These are phyloP conservation scores for human DNA, from an alignment of 2,113 vertebrate species.

Conservation along the genomic window DNA sequence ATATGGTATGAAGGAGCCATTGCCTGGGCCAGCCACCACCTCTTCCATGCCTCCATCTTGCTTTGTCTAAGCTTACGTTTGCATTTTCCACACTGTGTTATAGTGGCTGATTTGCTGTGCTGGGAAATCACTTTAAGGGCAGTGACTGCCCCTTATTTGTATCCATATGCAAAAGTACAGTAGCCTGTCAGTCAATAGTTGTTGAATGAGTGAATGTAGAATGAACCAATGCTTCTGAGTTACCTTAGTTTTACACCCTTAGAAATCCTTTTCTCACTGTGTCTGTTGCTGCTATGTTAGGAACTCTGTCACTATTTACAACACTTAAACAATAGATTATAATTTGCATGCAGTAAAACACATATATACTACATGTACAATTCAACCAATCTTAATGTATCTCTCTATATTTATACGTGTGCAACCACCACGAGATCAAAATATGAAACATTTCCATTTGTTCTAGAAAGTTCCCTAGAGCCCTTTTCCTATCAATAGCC, in stretches of 20 bases:
- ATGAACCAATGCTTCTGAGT: neutral
- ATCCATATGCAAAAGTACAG: rapidly evolving
- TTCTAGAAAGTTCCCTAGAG: neutral
- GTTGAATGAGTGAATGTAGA: neutral
- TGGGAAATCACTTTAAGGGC: neutral
- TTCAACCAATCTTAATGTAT: neutral
- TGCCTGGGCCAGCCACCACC: too few species aligned
- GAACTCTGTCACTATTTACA: neutral
- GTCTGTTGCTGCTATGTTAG: neutral
- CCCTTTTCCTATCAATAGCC: neutral
- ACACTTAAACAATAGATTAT: neutral
- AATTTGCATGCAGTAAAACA: neutral
- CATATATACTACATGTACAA: neutral
- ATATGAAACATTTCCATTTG: neutral
- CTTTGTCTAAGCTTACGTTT: neutral
- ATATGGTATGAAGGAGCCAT: too few species aligned
- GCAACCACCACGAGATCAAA: neutral
- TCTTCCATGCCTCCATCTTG: neutral
- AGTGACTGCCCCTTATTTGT: neutral
- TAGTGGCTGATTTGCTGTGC: neutral
- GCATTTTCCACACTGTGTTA: rapidly evolving
- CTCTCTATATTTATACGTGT: neutral
- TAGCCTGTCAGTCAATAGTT: neutral
- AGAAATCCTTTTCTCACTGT: neutral
- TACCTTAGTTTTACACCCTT: neutral